phyloP scores from a whole-genome alignment of 2,888 invertebrate genomes.

The Coelogynopora nodosa region DNA sequence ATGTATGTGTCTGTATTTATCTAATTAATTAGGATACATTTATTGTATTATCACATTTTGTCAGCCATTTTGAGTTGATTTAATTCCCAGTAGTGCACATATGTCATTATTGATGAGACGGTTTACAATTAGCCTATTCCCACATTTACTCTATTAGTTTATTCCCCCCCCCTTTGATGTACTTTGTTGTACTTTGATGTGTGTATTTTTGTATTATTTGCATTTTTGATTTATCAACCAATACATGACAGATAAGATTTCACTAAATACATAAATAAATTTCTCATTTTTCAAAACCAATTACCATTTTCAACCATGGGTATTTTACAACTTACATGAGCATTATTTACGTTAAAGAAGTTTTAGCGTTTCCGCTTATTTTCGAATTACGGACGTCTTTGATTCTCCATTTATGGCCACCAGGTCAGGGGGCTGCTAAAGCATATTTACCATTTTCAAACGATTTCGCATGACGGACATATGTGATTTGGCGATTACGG shows the following conservation, averaged over 20 bases:
- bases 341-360: too few relatives aligned
- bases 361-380: too few relatives aligned
- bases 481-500: not conserved
- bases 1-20: too few relatives aligned
- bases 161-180: too few relatives aligned
- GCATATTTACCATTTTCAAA: not conserved
- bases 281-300: not conserved
- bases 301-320: not conserved
- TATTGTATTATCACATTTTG: too few relatives aligned
- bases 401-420: too few relatives aligned
- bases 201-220: not conserved
- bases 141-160: not conserved
- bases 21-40: not conserved
- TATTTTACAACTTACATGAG: too few relatives aligned
- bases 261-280: not conserved
- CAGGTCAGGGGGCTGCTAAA: not conserved
- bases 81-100: too few relatives aligned
- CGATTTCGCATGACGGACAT: not conserved
- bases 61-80: too few relatives aligned
- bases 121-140: slow-evolving; percentile 13
- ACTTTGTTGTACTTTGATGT: too few relatives aligned
- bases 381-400: too few relatives aligned
- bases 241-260: not conserved
- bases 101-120: too few relatives aligned
- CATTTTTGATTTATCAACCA: not conserved